Evolutionary conservation across 2,113 vertebrate species (phyloP), one percentile per base, ranked within the genome.

Genomic region (Cynoglossus semilaevis): DNA sequence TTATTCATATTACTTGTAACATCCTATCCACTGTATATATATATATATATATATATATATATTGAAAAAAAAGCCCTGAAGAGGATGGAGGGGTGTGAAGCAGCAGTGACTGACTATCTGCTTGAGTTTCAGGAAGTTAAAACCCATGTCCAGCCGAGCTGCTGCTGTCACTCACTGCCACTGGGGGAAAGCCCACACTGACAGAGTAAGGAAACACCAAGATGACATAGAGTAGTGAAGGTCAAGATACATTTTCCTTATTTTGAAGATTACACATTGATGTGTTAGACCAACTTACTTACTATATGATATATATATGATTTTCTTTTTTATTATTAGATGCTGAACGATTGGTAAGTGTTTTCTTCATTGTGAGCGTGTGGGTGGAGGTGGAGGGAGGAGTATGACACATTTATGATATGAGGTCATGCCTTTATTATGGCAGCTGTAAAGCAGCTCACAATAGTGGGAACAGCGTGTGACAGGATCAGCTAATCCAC

Each of bases 111-210:
- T 68, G 81, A 81, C 82, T 75, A 76, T 11, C 45, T 72, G 84
- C 82, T 91, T 81, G 80, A 82, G 85, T 91, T 91, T 90, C 87
- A 58, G 34, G 16, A 19, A 50, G 79, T 78, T 89, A 88, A 88
- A 84, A 89, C 88, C 76, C 72, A 81, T 80, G 81, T 79, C 60
- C 47, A 67, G 35, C 34, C 65, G 59, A 73, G 77, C 88, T 92
- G 90, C 81, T 88, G 81, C 90, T 92, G 90, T 92, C 90, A 88
- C 50, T 92, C 90, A 91, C 9, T 59, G 64, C 56, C 49, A 38
- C 29, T 12, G 53, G 72, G 82, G 82, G 70, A 58, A 78, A 81
- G 74, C 74, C 71, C 75, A 55, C 43, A 40, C 22, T 50, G 55
- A 52, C 67, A 73, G 72, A 67, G 43, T 34, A 35, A 64, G 56